These are phyloP conservation scores for Loxodonta africana DNA, from an alignment of 2,113 vertebrate genomes.

Conservation along the genomic window DNA sequence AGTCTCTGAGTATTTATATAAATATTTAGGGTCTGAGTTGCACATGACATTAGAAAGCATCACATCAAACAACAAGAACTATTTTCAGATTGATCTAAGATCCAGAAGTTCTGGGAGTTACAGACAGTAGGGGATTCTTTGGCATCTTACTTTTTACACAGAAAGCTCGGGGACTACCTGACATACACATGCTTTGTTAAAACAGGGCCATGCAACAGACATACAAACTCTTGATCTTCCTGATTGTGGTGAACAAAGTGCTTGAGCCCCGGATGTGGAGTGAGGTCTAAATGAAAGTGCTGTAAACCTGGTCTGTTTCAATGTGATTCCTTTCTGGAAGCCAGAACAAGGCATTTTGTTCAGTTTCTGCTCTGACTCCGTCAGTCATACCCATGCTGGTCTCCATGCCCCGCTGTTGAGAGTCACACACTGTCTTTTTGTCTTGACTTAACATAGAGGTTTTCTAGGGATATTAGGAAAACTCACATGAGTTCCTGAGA, in stretches of 20 bases:
- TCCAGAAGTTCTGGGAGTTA: neutral
- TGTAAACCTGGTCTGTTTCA: neutral
- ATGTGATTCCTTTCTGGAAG: neutral
- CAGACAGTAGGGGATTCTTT: neutral
- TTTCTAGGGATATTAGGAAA: neutral
- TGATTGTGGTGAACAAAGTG: neutral
- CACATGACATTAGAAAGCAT: neutral
- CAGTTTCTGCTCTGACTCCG: neutral
- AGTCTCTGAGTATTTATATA: no score
- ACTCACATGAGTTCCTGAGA: neutral
- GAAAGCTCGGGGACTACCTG: neutral
- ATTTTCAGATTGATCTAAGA: neutral
- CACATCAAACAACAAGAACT: neutral
- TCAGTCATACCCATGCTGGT: neutral
- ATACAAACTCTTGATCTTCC: neutral
- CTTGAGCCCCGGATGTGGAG: neutral
- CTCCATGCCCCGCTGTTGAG: neutral
- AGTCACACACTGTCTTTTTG: neutral
- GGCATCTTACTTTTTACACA: neutral
- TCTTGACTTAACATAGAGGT: neutral
- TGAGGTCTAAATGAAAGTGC: fast-evolving
- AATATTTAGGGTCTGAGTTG: neutral
- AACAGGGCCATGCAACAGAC: neutral
- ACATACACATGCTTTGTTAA: neutral
- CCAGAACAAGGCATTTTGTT: neutral